These are phyloP conservation scores for Malurus elegans DNA, from an alignment of 2,113 vertebrate species.

Conservation along the genomic window DNA sequence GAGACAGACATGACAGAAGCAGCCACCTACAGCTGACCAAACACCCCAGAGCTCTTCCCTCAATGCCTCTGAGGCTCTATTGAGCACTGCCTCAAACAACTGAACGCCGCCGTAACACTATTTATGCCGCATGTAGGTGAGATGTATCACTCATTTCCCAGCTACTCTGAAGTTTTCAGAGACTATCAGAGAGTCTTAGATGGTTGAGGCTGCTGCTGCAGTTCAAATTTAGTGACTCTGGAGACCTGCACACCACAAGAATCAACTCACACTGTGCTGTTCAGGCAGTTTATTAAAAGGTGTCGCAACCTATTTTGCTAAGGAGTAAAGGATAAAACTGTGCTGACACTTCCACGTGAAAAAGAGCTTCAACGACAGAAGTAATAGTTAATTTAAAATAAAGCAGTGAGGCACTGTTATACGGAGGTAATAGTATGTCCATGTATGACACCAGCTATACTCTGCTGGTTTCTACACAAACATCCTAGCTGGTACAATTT, in stretches of 20 bases:
- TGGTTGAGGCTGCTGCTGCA: not conserved
- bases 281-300: not conserved
- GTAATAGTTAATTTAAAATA: not conserved
- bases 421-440: not conserved
- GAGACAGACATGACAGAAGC: not conserved
- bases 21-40: not conserved
- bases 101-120: not conserved
- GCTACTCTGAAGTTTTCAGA: not conserved
- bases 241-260: not conserved
- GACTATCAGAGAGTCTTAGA: not conserved
- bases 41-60: not conserved
- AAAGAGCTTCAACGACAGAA: not conserved
- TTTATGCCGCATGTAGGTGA: not conserved
- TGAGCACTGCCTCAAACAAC: not conserved
- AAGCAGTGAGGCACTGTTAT: not conserved
- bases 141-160: not conserved
- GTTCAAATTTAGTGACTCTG: not conserved
- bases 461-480: not conserved
- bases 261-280: not conserved
- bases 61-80: not conserved
- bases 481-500: not conserved
- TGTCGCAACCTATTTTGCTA: not conserved
- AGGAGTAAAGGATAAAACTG: not conserved
- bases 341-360: not conserved
- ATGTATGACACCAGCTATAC: not conserved